phyloP scores from a whole-genome alignment of 2,888 invertebrate species.

The Drosophila niveifrons region DNA sequence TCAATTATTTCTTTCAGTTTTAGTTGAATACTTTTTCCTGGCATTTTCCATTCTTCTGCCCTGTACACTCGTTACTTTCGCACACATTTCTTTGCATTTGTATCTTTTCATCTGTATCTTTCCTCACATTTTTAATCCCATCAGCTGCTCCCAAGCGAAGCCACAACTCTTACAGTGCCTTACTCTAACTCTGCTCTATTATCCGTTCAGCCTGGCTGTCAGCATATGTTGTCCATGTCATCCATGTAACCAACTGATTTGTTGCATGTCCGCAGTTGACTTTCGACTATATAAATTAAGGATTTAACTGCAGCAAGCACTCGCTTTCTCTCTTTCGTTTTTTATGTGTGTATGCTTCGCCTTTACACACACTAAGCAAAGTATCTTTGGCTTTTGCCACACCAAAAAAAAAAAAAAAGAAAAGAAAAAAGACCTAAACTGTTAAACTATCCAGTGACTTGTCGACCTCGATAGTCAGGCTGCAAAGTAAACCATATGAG shows the following conservation, averaged over 20 bases:
- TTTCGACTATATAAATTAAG: slow-evolving; percentile 6
- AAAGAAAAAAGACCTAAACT: neutral
- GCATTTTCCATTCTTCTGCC: neutral
- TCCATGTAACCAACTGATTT: slow-evolving; percentile 2
- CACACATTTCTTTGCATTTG: neutral
- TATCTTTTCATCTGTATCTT: neutral
- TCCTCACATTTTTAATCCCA: neutral
- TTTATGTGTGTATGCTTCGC: neutral
- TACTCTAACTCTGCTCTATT: neutral
- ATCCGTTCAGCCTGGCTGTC: neutral
- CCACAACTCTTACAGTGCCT: neutral
- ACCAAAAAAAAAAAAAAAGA: neutral
- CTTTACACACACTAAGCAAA: neutral
- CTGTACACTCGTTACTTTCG: neutral
- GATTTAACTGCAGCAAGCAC: slow-evolving; percentile 15
- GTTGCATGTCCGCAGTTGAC: slow-evolving; percentile 8
- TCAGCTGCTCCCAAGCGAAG: neutral
- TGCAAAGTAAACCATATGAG: slow-evolving; percentile 9
- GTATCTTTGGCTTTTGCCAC: slow-evolving; percentile 7
- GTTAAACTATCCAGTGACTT: slow-evolving; percentile 12
- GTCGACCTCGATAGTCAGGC: neutral
- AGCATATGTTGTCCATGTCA: slow-evolving; percentile 4
- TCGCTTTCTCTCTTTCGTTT: neutral
- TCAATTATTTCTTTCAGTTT: neutral
- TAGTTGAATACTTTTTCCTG: neutral